phyloP scores from a whole-genome alignment of 2,888 invertebrate species.

The Leptothorax acervorum region DNA sequence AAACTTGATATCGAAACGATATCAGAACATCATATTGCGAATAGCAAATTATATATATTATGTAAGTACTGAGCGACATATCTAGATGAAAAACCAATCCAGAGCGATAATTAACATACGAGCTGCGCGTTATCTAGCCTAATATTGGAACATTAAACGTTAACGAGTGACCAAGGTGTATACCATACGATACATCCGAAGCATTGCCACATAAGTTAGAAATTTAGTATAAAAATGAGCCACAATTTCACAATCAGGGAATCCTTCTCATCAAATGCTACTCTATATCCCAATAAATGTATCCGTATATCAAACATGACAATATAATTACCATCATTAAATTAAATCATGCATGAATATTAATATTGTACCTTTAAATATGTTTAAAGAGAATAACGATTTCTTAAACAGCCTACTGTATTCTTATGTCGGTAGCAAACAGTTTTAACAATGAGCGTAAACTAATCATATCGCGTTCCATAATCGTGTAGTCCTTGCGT shows the following conservation, averaged over 20 bases:
- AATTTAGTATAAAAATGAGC: too few relatives aligned
- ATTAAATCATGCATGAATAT: slow-evolving; percentile 85
- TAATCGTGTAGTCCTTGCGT: too few relatives aligned
- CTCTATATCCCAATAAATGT: slow-evolving; percentile 84
- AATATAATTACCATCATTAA: slow-evolving; percentile 80
- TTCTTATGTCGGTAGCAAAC: slow-evolving; percentile 84
- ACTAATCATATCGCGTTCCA: slow-evolving; percentile 67
- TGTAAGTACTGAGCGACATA: slow-evolving; percentile 81
- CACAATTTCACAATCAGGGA: too few relatives aligned
- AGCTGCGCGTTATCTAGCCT: too few relatives aligned
- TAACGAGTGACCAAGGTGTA: too few relatives aligned
- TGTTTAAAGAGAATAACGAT: slow-evolving; percentile 79
- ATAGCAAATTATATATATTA: neutral
- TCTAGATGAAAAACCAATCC: too few relatives aligned
- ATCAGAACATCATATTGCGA: neutral
- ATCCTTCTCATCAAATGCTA: too few relatives aligned
- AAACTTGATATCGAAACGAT: neutral
- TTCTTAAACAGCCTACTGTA: slow-evolving; percentile 82
- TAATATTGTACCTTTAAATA: slow-evolving; percentile 83
- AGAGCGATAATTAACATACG: too few relatives aligned
- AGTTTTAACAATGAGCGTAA: slow-evolving; percentile 85
- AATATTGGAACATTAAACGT: too few relatives aligned
- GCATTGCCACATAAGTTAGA: too few relatives aligned
- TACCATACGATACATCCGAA: too few relatives aligned
- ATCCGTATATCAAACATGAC: slow-evolving; percentile 83